Base-by-base conservation (phyloP, 2,113 vertebrate genomes). In the Thunnus thynnus region DNA sequence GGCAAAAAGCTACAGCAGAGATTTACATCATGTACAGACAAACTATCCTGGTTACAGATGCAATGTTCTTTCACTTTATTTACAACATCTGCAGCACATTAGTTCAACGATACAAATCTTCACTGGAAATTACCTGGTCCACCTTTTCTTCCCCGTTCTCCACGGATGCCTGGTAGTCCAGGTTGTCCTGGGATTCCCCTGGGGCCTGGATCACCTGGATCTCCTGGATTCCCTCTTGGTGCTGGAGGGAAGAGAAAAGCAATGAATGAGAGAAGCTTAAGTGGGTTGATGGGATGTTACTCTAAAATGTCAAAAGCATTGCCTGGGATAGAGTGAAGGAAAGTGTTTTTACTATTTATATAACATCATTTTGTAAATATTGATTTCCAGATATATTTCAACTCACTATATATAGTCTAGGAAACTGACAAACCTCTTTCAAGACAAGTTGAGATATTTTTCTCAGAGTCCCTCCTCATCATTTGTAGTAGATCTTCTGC, bases 201-300 rank as follows among this genome's bases (percentile, higher is more conserved):
- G 8, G 3, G 25, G 65, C 91, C 92, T 3, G 13, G 67, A 20
- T 91, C 76, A 32, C 91, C 92, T 76, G 67, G 64, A 50, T 88
- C 80, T 64, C 91, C 92, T 55, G 77, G 82, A 25, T 13, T 7
- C 3, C 88, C 85, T 44, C 22, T 78, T 13, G 5, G 17, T 32
- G 9, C 89, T 92, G 9, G 0, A 72, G 1, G 54, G 25, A 70
- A 52, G 11, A 70, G 20, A 60, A n/a, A 51, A 4, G 22, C 22
- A 32, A 20, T 14, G 36, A 41, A 41, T 9, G 36, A 41, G 36
- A 9, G 36, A 41, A 41, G 36, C 36, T 41, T 8, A 41, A 9
- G 36, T 9, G 9, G 9, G 36, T 41, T 41, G 36, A 41, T 41
- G 36, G 36, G 36, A 41, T 41, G 36, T 9, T 41, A 41, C 36